Percentiles rank a stretch among this genome's conserved stretches.
Evolutionary conservation across 2,797 vertebrate species (phyloP).

Genomic region (Cyprinella venusta): DNA sequence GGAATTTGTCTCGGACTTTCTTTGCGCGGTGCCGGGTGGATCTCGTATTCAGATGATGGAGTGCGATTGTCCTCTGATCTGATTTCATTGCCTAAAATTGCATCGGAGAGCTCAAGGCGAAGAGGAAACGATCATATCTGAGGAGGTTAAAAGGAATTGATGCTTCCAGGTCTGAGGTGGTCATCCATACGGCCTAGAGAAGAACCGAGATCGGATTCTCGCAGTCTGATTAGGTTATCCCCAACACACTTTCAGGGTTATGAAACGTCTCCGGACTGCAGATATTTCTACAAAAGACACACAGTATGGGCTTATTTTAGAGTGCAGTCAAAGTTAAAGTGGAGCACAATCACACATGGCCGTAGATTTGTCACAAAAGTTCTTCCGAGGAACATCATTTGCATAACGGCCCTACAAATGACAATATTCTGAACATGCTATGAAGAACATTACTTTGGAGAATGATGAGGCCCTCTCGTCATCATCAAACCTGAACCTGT

Average conservation of each 20-base stretch:
- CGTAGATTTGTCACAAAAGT: background rate
- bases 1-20: conserved; percentile 54
- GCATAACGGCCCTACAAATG: conserved; percentile 1
- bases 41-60: conserved; percentile 54
- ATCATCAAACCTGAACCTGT: conserved; percentile 16
- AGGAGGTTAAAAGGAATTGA: conserved; percentile 58
- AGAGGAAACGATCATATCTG: conserved; percentile 47
- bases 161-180: conserved; percentile 54
- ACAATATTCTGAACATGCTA: background rate
- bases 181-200: conserved; percentile 51
- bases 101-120: conserved; percentile 56
- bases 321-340: background rate
- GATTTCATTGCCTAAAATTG: conserved; percentile 61
- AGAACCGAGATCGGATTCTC: conserved; percentile 40
- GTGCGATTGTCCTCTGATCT: conserved; percentile 55
- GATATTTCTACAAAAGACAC: conserved; percentile 29
- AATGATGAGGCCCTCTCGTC: background rate
- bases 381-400: background rate
- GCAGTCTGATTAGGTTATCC: conserved; percentile 54
- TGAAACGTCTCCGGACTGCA: conserved; percentile 55
- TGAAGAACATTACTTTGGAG: conserved; percentile 35
- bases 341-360: background rate
- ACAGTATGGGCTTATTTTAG: conserved; percentile 13
- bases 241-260: conserved; percentile 52
- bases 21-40: conserved; percentile 43